phyloP scores from a whole-genome alignment of 2,888 invertebrate species.

The Tetrapedia diversipes region DNA sequence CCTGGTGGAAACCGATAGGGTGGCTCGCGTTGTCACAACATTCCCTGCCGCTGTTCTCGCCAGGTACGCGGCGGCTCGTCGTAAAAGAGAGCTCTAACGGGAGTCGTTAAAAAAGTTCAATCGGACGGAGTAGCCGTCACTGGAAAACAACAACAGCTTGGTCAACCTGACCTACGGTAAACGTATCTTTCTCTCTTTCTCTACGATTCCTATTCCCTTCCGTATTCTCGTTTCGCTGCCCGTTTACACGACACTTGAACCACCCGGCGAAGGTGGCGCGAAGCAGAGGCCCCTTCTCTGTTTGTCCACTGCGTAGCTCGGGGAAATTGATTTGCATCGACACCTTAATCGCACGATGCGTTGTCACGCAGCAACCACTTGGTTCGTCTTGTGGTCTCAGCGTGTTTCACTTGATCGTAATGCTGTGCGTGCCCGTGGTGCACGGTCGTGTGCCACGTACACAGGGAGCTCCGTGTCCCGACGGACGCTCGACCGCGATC shows the following conservation, averaged over 20 bases:
- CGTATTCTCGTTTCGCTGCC: neutral
- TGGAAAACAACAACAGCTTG: conserved; percentile 9
- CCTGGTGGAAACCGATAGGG: conserved; percentile 22
- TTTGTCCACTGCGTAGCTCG: neutral
- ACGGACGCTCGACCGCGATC: conserved; percentile 3
- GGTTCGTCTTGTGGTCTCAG: neutral
- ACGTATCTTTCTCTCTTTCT: neutral
- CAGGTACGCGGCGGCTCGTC: neutral
- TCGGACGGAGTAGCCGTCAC: neutral
- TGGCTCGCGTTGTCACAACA: conserved; percentile 30
- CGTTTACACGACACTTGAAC: neutral
- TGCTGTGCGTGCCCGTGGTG: too few species aligned
- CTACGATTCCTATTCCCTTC: too few species aligned
- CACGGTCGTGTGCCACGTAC: too few species aligned
- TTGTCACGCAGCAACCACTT: conserved; percentile 1
- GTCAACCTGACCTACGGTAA: too few species aligned
- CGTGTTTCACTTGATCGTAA: conserved; percentile 5
- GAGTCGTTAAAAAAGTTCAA: conserved; percentile 26
- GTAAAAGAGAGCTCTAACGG: conserved; percentile 8
- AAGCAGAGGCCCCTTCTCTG: neutral
- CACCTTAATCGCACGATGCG: conserved; percentile 31
- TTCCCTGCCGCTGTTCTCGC: neutral
- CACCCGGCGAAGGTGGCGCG: neutral
- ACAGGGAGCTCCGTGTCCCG: neutral
- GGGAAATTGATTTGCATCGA: conserved; percentile 3